A percentile compares a stretch with the other conserved stretches of the same genome.
Evolutionary conservation across 2,797 vertebrate species (phyloP).

Genomic region (Poeciliopsis paucimaculata): DNA sequence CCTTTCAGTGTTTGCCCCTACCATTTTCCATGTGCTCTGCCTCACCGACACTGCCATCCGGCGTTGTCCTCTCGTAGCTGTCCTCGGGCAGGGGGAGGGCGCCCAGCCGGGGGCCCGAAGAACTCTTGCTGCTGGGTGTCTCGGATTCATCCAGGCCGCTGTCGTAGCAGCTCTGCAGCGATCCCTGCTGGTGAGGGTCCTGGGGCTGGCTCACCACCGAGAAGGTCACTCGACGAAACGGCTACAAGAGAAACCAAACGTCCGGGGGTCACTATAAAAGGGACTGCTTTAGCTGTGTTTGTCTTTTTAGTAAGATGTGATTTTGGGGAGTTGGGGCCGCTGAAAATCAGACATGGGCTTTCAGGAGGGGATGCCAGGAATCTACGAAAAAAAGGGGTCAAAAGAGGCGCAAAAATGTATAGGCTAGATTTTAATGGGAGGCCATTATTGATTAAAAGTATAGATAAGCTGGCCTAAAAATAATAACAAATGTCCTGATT

Average conservation of each 20-base stretch:
- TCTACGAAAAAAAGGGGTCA: conserved; percentile 30
- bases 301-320: conserved; percentile 31
- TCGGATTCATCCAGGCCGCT: conserved; percentile 99
- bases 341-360: conserved; percentile 34
- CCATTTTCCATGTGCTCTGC: conserved; percentile 99
- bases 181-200: conserved; percentile 99
- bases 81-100: conserved; percentile 99
- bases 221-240: conserved; percentile 99
- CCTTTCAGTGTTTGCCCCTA: conserved; percentile 96
- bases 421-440: conserved; percentile 18
- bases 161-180: conserved; percentile 99
- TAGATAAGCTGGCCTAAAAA: conserved; percentile 10
- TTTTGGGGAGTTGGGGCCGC: conserved; percentile 42
- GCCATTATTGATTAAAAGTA: conserved; percentile 9
- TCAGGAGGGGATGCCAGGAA: conserved; percentile 44
- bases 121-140: conserved; percentile 99
- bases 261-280: conserved; percentile 92
- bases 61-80: conserved; percentile 99
- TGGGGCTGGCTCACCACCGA: conserved; percentile 99
- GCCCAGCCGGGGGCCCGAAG: conserved; percentile 97
- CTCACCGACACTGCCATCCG: conserved; percentile 99
- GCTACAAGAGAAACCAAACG: conserved; percentile 99
- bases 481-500: conserved; percentile 4
- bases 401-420: conserved; percentile 10
- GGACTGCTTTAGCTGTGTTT: conserved; percentile 52